Evolutionary conservation across 2,888 invertebrate species (phyloP).

Genomic region (Hofmannophila pseudospretella): DNA sequence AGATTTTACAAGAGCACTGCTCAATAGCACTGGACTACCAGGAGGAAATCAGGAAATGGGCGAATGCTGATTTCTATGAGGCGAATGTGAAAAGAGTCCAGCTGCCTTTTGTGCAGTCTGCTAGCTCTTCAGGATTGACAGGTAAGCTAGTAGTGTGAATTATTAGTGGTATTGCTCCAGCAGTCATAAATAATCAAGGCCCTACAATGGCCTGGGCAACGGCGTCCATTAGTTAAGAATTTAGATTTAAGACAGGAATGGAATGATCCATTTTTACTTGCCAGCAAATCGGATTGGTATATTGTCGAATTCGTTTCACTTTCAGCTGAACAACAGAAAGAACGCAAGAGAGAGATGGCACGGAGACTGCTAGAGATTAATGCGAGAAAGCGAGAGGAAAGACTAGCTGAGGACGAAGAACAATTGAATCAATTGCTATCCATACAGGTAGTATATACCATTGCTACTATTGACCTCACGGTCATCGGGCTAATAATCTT

Average conservation of each 20-base stretch:
- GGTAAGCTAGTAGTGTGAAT: conserved; percentile 45
- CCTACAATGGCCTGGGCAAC: too few species aligned
- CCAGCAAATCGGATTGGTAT: background rate
- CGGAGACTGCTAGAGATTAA: conserved; percentile 92
- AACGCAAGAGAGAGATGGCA: conserved; percentile 91
- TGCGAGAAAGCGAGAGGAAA: conserved; percentile 91
- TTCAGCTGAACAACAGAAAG: conserved; percentile 90
- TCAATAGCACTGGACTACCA: conserved; percentile 87
- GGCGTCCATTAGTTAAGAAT: too few species aligned
- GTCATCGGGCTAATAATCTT: too few species aligned
- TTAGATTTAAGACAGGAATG: too few species aligned
- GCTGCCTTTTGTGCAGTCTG: conserved; percentile 85
- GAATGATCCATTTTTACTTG: too few species aligned
- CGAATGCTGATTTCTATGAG: conserved; percentile 88
- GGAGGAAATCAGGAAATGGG: conserved; percentile 89
- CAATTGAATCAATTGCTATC: conserved; percentile 86
- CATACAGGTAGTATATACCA: conserved; percentile 80
- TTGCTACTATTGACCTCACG: too few species aligned
- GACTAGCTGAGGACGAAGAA: conserved; percentile 92
- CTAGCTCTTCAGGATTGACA: conserved; percentile 80
- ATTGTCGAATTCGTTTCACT: background rate
- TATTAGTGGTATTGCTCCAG: too few species aligned
- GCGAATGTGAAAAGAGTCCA: conserved; percentile 90
- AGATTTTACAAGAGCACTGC: conserved; percentile 89
- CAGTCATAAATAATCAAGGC: too few species aligned